phyloP scores from a whole-genome alignment of 2,113 vertebrate genomes.

The Megatriorchis doriae region DNA sequence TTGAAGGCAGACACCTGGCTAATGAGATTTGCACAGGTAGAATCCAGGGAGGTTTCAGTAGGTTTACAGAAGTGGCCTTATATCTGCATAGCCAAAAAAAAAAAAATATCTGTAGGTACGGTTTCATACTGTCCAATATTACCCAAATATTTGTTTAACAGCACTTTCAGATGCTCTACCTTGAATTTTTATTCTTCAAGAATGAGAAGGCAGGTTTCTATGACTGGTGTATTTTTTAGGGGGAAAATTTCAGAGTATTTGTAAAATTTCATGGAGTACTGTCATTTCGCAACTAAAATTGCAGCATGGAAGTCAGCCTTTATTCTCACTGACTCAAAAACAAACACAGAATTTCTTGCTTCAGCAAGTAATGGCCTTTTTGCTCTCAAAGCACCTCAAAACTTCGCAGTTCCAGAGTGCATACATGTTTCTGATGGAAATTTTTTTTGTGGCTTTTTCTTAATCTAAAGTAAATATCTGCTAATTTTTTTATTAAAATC shows the following conservation, averaged over 20 bases:
- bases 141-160: neutral
- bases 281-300: neutral
- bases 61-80: neutral
- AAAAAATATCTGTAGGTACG: neutral
- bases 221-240: neutral
- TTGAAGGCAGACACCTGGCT: neutral
- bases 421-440: neutral
- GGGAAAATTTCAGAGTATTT: neutral
- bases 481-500: neutral
- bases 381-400: neutral
- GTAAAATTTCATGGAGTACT: neutral
- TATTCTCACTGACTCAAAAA: neutral
- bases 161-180: neutral
- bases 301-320: neutral
- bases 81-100: neutral
- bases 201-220: neutral
- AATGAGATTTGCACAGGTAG: neutral
- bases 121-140: neutral
- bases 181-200: neutral
- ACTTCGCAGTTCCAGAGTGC: neutral
- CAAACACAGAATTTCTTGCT: neutral
- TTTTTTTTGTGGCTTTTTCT: neutral
- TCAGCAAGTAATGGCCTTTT: neutral
- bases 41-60: neutral
- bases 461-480: neutral